Evolutionary conservation across 2,113 vertebrate genomes (phyloP), one percentile per base, ranked within the genome.

Genomic region (Scolopax mira): DNA sequence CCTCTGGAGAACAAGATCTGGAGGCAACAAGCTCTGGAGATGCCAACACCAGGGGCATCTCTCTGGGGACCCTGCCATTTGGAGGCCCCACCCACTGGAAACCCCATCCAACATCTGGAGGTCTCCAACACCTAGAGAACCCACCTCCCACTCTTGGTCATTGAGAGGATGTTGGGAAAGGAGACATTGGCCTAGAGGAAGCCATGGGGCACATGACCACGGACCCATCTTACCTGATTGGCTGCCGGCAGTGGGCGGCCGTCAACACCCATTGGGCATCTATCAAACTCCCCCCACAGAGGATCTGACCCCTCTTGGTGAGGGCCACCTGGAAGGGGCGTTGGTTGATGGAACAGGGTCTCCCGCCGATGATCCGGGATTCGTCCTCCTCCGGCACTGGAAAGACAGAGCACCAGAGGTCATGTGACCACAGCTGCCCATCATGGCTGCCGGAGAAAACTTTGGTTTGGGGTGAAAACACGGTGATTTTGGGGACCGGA

Each of bases 231-330:
- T 41, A 90, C 89, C 23, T 41, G 28, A 2, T 2, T 7, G 33
- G 66, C 41, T 97, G 96, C 66, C 13, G 37, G 86, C 96, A 97
- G 93, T 97, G 97, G 8, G 97, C 97, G 1, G 97, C 97, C 0
- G 97, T 97, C 52, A 97, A 84, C 28, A 97, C 88, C 94, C 97
- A 97, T 28, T 85, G 96, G 4, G 70, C 51, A 0, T 5, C 12
- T 33, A 97, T 14, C 91, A 97, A 17, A 77, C 94, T 96, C 0
- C 92, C 97, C 9, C 97, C 97, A 0, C 97, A 97, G 10, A 85
- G 48, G 72, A 90, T 90, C 8, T 77, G 79, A 1, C 48, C 88
- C 22, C 55, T 35, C 31, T 84, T 90, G 64, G 22, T 23, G 42
- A 90, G 35, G 37, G 80, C 80, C 2, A 85, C 88, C 37, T 90